A percentile compares a stretch with the other conserved stretches of the same genome.
Conservation (phyloP, 2,797 vertebrate genomes). For the Rhodeus uyekii region DNA sequence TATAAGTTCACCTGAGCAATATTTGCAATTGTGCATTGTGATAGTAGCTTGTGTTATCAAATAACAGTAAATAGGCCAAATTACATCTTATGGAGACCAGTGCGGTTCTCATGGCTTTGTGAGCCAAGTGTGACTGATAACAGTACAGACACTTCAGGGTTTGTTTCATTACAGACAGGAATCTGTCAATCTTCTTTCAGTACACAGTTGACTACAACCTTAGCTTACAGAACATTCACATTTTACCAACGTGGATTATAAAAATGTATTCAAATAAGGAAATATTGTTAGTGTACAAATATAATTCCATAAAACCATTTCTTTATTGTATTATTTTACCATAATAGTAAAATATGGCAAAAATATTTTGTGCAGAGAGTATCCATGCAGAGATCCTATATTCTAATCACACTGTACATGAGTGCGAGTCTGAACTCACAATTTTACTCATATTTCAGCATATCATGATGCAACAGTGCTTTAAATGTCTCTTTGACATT, state of each 20-base stretch:
- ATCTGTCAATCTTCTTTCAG: slow-evolving; percentile 49
- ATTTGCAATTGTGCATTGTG: background rate
- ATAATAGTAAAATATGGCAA: no score
- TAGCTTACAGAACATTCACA: slow-evolving; percentile 43
- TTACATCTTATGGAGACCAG: background rate
- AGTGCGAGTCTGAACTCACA: background rate
- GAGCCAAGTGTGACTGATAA: slow-evolving; percentile 47
- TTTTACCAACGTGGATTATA: background rate
- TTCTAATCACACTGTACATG: slow-evolving; percentile 30
- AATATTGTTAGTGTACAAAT: background rate
- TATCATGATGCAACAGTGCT: slow-evolving; percentile 23
- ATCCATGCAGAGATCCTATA: background rate
- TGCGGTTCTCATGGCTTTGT: background rate
- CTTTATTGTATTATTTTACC: no score
- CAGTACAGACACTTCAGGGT: slow-evolving; percentile 50
- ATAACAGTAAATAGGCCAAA: slow-evolving; percentile 18
- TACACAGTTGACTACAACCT: slow-evolving; percentile 38
- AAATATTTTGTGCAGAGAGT: no score
- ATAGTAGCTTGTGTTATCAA: background rate
- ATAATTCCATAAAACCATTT: no score
- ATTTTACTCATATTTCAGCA: slow-evolving; percentile 25
- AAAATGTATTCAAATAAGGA: background rate
- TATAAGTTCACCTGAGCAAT: background rate
- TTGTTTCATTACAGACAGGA: slow-evolving; percentile 54
- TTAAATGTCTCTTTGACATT: slow-evolving; percentile 14